Percentiles rank a stretch among this genome's conserved stretches.
Conservation (phyloP, 1,140 invertebrate species). For the Diploscapter pachys region DNA sequence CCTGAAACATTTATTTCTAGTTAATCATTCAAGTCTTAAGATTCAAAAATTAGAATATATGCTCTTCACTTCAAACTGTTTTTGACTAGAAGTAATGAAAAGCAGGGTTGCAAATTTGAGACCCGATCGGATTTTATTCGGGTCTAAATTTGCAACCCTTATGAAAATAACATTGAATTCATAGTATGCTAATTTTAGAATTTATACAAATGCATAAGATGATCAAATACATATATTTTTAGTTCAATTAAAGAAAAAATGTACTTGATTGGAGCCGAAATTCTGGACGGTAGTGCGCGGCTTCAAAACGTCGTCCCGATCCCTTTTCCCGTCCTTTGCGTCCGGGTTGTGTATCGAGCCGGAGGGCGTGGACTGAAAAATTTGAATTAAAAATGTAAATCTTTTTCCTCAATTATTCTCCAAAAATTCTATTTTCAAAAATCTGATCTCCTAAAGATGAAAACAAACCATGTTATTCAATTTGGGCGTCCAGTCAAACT, state of each 20-base stretch:
- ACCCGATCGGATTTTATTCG: too few relatives aligned
- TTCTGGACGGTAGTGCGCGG: slow-evolving; percentile 10
- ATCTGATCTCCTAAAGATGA: not conserved
- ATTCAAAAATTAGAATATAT: not conserved
- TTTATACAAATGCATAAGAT: not conserved
- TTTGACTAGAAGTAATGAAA: not conserved
- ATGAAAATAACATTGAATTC: too few relatives aligned
- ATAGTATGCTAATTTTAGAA: too few relatives aligned
- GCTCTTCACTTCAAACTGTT: not conserved
- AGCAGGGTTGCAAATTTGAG: not conserved
- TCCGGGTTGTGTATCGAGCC: slow-evolving; percentile 51
- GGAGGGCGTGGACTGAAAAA: slow-evolving; percentile 52
- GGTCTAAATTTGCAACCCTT: too few relatives aligned
- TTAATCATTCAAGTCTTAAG: slow-evolving; percentile 7
- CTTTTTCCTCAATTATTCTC: slow-evolving; percentile 2
- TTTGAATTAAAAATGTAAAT: not conserved
- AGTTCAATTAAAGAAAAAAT: not conserved
- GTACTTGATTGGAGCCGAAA: slow-evolving; percentile 28
- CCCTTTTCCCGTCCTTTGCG: slow-evolving; percentile 23
- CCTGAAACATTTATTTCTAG: slow-evolving; percentile 33
- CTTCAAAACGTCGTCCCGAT: slow-evolving; percentile 18
- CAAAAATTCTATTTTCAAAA: slow-evolving; percentile 6
- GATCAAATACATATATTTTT: not conserved
- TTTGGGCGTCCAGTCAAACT: slow-evolving; percentile 58
- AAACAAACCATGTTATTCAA: slow-evolving; percentile 51